Percentiles rank a stretch among this genome's conserved stretches.
phyloP scores from a whole-genome alignment of 2,797 vertebrate species.

The Florisuga fusca region DNA sequence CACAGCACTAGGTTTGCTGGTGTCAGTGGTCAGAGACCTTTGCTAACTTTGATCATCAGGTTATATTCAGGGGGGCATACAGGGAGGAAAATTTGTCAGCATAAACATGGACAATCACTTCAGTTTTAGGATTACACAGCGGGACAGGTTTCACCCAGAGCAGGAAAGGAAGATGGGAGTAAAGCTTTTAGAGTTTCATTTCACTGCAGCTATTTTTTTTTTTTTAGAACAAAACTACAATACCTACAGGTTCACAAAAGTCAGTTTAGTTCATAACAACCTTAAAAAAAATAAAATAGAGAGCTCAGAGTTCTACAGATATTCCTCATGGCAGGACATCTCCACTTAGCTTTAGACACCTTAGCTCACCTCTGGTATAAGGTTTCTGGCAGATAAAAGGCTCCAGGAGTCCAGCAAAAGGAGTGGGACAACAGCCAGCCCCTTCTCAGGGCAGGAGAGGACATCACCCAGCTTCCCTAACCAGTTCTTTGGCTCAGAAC shows the following conservation, averaged over 20 bases:
- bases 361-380: not conserved
- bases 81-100: not conserved
- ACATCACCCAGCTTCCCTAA: not conserved
- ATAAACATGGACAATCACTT: not conserved
- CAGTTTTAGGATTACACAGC: not conserved
- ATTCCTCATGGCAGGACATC: not conserved
- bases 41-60: not conserved
- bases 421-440: rapidly evolving
- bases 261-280: not conserved
- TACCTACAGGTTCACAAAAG: not conserved
- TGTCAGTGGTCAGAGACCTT: rapidly evolving
- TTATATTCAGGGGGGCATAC: not conserved
- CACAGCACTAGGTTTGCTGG: not conserved
- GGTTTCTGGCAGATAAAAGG: not conserved
- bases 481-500: rapidly evolving
- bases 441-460: rapidly evolving
- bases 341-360: not conserved
- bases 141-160: not conserved
- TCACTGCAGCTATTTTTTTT: not conserved
- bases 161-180: not conserved
- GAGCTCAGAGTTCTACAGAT: rapidly evolving
- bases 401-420: not conserved
- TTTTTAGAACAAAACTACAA: not conserved
- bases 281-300: not conserved
- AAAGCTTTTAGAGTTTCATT: not conserved